Percentiles rank a stretch among this genome's conserved stretches.
phyloP scores from a whole-genome alignment of 2,797 vertebrate genomes.

The Chiloscyllium punctatum region DNA sequence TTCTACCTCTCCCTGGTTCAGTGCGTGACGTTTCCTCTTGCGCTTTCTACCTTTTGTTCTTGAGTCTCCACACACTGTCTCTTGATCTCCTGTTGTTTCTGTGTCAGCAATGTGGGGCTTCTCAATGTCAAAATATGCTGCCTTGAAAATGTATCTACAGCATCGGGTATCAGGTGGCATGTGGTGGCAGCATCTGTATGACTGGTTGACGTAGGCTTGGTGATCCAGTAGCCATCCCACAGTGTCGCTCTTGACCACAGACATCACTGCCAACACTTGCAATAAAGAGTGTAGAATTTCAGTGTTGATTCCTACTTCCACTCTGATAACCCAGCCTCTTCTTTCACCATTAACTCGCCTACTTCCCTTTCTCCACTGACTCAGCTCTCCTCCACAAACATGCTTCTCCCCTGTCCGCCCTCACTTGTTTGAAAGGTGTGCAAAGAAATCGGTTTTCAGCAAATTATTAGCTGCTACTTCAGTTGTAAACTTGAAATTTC shows the following conservation, averaged over 20 bases:
- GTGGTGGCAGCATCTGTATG: slow-evolving; percentile 51
- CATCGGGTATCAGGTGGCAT: background rate
- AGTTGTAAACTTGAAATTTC: background rate
- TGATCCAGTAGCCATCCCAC: slow-evolving; percentile 75
- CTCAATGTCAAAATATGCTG: slow-evolving; percentile 60
- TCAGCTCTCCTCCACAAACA: background rate
- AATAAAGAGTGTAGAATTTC: background rate
- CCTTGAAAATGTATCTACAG: slow-evolving; percentile 59
- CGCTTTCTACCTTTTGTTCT: slow-evolving; percentile 56
- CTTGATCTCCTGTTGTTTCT: background rate
- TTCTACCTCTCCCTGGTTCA: slow-evolving; percentile 84
- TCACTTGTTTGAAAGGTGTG: background rate
- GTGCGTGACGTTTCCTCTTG: slow-evolving; percentile 64
- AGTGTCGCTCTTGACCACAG: slow-evolving; percentile 54
- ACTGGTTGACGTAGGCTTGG: slow-evolving; percentile 62
- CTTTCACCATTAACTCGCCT: background rate
- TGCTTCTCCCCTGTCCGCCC: background rate
- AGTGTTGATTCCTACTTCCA: background rate
- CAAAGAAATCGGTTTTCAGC: background rate
- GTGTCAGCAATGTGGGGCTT: slow-evolving; percentile 53
- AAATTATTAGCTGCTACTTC: no score
- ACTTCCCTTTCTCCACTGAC: background rate
- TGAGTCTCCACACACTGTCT: no score
- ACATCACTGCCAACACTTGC: slow-evolving; percentile 53
- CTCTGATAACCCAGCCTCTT: background rate